Conservation (phyloP, 2,888 invertebrate genomes). For the Polia nebulosa region DNA sequence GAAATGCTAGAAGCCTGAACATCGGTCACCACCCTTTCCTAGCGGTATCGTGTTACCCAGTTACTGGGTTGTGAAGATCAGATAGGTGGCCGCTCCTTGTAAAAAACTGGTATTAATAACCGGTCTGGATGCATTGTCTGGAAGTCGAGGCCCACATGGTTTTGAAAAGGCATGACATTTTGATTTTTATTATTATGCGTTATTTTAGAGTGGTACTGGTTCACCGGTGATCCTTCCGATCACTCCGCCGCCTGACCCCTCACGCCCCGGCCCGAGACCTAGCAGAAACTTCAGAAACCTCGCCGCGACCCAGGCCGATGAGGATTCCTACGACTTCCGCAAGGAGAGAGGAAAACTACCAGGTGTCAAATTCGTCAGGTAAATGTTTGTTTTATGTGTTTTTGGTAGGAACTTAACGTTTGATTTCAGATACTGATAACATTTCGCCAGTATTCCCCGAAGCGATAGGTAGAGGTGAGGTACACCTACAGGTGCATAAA, state of each 20-base stretch:
- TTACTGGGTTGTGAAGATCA: not conserved
- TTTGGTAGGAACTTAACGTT: too few species aligned
- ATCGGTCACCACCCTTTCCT: not conserved
- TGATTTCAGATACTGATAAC: too few species aligned
- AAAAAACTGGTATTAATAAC: not conserved
- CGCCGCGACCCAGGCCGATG: slow-evolving; percentile 2
- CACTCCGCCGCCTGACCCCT: not conserved
- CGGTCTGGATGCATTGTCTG: not conserved
- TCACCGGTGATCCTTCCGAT: not conserved
- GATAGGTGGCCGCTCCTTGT: not conserved
- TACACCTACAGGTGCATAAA: too few species aligned
- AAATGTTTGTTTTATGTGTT: too few species aligned
- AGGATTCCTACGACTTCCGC: not conserved
- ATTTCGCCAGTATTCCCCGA: too few species aligned
- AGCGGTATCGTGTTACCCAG: not conserved
- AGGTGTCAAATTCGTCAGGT: slow-evolving; percentile 5
- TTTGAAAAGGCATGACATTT: not conserved
- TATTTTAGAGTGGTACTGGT: not conserved
- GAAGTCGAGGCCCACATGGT: not conserved
- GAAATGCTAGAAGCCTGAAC: not conserved
- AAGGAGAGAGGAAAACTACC: not conserved
- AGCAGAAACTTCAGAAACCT: slow-evolving; percentile 14
- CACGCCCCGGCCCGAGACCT: not conserved
- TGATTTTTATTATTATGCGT: not conserved
- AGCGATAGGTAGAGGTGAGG: too few species aligned